A percentile compares a stretch with the other conserved stretches of the same genome.
Evolutionary conservation across 2,888 invertebrate species (phyloP).

Genomic region (Loripinus fragilis): DNA sequence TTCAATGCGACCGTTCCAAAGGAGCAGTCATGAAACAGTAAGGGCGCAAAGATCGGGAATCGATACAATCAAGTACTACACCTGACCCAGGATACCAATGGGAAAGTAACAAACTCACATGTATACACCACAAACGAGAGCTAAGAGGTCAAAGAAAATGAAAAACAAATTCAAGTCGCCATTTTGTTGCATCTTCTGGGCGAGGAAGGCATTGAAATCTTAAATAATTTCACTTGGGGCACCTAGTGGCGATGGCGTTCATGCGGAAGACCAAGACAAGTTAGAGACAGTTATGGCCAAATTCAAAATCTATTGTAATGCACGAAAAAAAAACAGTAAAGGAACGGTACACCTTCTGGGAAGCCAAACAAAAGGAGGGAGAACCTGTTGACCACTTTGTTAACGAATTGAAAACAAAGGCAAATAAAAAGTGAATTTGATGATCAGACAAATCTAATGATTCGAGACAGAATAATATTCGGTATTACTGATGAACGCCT

Average conservation of each 20-base stretch:
- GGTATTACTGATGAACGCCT: neutral
- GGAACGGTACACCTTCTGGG: slow-evolving; percentile 11
- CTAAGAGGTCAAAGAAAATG: slow-evolving; percentile 1
- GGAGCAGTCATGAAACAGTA: too few relatives aligned
- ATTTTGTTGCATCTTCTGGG: slow-evolving; percentile 30
- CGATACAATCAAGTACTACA: too few relatives aligned
- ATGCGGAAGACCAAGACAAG: too few relatives aligned
- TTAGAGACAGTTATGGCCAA: too few relatives aligned
- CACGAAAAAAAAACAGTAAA: slow-evolving; percentile 14
- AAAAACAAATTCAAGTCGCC: slow-evolving; percentile 22
- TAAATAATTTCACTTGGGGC: slow-evolving; percentile 35
- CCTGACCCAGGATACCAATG: too few relatives aligned
- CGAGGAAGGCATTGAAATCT: slow-evolving; percentile 36
- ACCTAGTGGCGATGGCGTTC: too few relatives aligned
- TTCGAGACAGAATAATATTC: slow-evolving; percentile 36
- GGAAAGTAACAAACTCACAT: too few relatives aligned
- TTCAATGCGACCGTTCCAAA: too few relatives aligned
- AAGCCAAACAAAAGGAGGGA: slow-evolving; percentile 30
- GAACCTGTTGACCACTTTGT: slow-evolving; percentile 40
- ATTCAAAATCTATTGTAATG: too few relatives aligned
- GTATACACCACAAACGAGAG: too few relatives aligned
- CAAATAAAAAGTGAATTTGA: slow-evolving; percentile 42
- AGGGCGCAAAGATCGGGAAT: too few relatives aligned
- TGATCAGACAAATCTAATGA: slow-evolving; percentile 30
- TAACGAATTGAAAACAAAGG: slow-evolving; percentile 33